Percentiles rank a stretch among this genome's conserved stretches.
phyloP scores from a whole-genome alignment of 2,888 invertebrate species.

The Lasioglossum calceatum region DNA sequence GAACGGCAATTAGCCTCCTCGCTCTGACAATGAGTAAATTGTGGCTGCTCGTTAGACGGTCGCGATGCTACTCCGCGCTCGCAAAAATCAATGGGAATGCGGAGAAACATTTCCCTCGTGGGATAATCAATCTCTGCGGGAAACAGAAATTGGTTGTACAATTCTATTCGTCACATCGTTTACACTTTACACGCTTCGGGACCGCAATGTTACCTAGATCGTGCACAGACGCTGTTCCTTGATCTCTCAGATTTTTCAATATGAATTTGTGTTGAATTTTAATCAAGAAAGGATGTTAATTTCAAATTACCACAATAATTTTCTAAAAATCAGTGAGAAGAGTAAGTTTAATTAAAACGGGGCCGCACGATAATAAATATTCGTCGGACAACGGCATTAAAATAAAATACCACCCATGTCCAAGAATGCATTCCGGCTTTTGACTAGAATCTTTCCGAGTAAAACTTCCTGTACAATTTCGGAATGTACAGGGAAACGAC shows the following conservation, averaged over 20 bases:
- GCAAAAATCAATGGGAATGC: neutral
- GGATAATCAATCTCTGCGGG: neutral
- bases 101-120: neutral
- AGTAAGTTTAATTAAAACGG: neutral
- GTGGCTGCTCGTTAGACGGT: slow-evolving; percentile 46
- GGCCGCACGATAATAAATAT: neutral
- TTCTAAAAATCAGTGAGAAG: neutral
- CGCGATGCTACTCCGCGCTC: neutral
- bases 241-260: neutral
- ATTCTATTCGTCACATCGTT: neutral
- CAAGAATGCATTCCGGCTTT: neutral
- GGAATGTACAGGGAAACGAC: neutral
- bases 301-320: neutral
- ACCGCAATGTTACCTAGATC: neutral
- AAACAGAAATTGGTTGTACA: neutral
- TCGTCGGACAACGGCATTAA: neutral
- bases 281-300: neutral
- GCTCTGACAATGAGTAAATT: slow-evolving; percentile 28
- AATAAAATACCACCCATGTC: neutral
- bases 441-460: neutral
- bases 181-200: neutral
- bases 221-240: neutral
- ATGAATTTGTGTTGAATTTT: too few species aligned
- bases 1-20: slow-evolving; percentile 43
- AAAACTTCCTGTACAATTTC: neutral